These are phyloP conservation scores for Callipepla californica DNA, from an alignment of 2,113 vertebrate genomes.

Conservation along the genomic window DNA sequence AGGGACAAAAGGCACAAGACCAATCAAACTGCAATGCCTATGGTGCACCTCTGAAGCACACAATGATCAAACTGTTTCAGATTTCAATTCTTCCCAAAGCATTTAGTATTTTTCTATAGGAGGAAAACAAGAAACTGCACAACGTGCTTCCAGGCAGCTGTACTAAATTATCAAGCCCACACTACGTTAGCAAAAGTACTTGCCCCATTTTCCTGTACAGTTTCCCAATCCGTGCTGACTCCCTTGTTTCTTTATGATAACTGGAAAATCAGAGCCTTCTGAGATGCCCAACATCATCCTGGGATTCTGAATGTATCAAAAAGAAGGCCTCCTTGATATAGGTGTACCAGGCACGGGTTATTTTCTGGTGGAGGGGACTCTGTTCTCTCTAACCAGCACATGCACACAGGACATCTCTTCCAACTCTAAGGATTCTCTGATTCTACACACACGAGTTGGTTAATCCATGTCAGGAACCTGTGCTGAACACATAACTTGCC, in stretches of 20 bases:
- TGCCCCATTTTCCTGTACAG: not conserved
- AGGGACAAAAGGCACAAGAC: not conserved
- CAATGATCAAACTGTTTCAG: not conserved
- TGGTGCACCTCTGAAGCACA: rapidly evolving
- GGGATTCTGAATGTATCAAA: no score
- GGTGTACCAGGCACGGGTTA: rapidly evolving
- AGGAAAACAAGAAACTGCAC: not conserved
- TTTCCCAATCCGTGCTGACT: not conserved
- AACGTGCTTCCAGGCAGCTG: rapidly evolving
- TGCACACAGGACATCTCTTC: not conserved
- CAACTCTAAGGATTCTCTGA: no score
- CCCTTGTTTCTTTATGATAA: no score
- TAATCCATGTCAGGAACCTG: not conserved
- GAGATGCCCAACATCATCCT: no score
- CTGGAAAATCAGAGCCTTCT: no score
- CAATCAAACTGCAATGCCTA: not conserved
- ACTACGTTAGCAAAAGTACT: not conserved
- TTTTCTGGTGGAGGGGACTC: not conserved
- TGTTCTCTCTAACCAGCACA: not conserved
- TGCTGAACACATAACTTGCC: not conserved
- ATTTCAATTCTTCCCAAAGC: not conserved
- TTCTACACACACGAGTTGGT: not conserved
- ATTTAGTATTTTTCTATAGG: not conserved
- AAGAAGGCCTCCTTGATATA: not conserved
- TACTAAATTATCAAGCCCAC: not conserved